phyloP scores from a whole-genome alignment of 2,113 vertebrate species.

The Odontophorus gujanensis region DNA sequence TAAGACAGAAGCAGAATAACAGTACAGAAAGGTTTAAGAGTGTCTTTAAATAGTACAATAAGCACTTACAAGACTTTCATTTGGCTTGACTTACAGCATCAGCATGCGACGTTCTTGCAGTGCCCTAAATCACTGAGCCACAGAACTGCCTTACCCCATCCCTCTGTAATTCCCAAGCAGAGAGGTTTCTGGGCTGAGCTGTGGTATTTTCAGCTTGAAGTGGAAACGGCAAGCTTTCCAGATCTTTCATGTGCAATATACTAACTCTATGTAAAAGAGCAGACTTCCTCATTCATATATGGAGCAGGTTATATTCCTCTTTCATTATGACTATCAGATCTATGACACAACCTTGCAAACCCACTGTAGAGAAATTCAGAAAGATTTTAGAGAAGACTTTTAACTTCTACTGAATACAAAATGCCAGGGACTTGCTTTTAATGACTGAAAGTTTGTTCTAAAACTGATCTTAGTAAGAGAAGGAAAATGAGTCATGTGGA shows the following conservation, averaged over 20 bases:
- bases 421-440: not conserved
- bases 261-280: constrained; percentile 6
- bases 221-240: constrained; percentile 53
- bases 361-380: constrained; percentile 56
- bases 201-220: constrained; percentile 24
- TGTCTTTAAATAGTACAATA: not conserved
- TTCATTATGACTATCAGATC: constrained; percentile 42
- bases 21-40: not conserved
- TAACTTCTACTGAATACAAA: constrained; percentile 20
- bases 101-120: not conserved
- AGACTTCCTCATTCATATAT: constrained; percentile 52
- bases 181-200: not conserved
- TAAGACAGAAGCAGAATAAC: not conserved
- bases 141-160: not conserved
- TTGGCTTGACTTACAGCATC: not conserved
- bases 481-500: constrained; percentile 58
- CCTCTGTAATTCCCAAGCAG: not conserved
- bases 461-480: constrained; percentile 41
- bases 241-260: constrained; percentile 54
- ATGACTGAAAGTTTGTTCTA: constrained; percentile 32
- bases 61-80: not conserved
- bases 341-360: constrained; percentile 33
- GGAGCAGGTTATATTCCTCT: constrained; percentile 69
- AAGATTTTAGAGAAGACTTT: constrained; percentile 51
- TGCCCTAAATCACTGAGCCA: not conserved